These are phyloP conservation scores for Dynastes maya DNA, from an alignment of 2,888 invertebrate species.

Conservation along the genomic window DNA sequence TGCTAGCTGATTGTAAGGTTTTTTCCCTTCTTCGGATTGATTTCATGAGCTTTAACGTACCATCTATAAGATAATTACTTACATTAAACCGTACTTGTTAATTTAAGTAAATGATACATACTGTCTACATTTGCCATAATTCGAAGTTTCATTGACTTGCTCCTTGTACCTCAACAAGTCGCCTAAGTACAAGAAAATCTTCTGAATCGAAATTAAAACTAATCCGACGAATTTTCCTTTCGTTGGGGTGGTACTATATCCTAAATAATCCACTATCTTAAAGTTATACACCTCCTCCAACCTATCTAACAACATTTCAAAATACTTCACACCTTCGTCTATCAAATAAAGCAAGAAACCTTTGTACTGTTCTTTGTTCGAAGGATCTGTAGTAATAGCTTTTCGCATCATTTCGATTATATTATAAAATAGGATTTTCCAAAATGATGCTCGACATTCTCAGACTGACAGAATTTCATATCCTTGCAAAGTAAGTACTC, in stretches of 20 bases:
- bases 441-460: slow-evolving; percentile 91
- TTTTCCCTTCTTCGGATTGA: slow-evolving; percentile 95
- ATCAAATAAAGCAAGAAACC: slow-evolving; percentile 80
- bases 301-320: slow-evolving; percentile 81
- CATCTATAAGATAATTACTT: slow-evolving; percentile 73
- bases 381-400: slow-evolving; percentile 75
- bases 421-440: slow-evolving; percentile 92
- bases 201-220: slow-evolving; percentile 89
- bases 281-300: slow-evolving; percentile 86
- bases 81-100: background rate
- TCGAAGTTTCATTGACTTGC: slow-evolving; percentile 85
- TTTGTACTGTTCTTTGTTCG: slow-evolving; percentile 78
- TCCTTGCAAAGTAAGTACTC: slow-evolving; percentile 82
- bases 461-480: slow-evolving; percentile 88
- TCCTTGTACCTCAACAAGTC: slow-evolving; percentile 94
- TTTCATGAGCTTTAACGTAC: slow-evolving; percentile 94
- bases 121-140: slow-evolving; percentile 85
- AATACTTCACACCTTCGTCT: slow-evolving; percentile 86
- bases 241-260: slow-evolving; percentile 75
- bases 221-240: slow-evolving; percentile 79
- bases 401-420: slow-evolving; percentile 88
- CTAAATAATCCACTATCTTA: slow-evolving; percentile 77
- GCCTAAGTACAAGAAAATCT: slow-evolving; percentile 90
- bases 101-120: slow-evolving; percentile 66
- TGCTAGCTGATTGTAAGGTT: slow-evolving; percentile 96